Conservation (phyloP, 1,140 invertebrate species). For the Choristoneura fumiferana region DNA sequence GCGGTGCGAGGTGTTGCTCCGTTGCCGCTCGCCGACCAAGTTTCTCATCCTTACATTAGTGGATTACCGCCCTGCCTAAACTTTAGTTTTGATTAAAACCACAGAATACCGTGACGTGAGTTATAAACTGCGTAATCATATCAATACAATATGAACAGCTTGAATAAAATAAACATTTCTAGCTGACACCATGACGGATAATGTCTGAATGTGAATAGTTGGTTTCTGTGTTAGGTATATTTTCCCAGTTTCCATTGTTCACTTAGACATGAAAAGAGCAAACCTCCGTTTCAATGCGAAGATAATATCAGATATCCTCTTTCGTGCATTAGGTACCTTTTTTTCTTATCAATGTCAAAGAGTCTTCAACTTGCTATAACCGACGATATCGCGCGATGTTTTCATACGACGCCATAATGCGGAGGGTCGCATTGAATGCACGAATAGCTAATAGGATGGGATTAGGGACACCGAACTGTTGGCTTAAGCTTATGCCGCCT, state of each 20-base stretch:
- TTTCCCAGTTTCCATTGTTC: background rate
- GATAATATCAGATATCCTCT: slow-evolving; percentile 2
- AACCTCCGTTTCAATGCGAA: background rate
- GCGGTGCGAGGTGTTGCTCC: background rate
- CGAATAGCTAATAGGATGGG: slow-evolving; percentile 17
- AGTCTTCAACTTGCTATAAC: background rate
- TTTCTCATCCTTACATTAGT: slow-evolving; percentile 42
- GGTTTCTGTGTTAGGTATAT: too few relatives aligned
- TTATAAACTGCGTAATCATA: slow-evolving; percentile 31
- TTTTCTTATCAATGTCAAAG: slow-evolving; percentile 11
- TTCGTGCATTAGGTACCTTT: background rate
- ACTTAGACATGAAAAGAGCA: slow-evolving; percentile 16
- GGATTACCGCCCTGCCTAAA: slow-evolving; percentile 43
- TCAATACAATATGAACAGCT: slow-evolving; percentile 7
- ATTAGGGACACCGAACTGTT: slow-evolving; percentile 5
- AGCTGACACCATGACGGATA: background rate
- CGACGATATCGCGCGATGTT: background rate
- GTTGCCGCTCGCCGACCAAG: slow-evolving; percentile 20
- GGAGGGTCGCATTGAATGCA: slow-evolving; percentile 12
- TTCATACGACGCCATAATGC: background rate
- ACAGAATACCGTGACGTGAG: slow-evolving; percentile 39
- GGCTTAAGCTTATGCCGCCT: background rate
- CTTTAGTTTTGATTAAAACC: slow-evolving; percentile 42
- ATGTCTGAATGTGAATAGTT: too few relatives aligned
- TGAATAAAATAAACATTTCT: background rate